Base-by-base conservation (phyloP, 2,888 invertebrate species). In the Tridacna crocea region DNA sequence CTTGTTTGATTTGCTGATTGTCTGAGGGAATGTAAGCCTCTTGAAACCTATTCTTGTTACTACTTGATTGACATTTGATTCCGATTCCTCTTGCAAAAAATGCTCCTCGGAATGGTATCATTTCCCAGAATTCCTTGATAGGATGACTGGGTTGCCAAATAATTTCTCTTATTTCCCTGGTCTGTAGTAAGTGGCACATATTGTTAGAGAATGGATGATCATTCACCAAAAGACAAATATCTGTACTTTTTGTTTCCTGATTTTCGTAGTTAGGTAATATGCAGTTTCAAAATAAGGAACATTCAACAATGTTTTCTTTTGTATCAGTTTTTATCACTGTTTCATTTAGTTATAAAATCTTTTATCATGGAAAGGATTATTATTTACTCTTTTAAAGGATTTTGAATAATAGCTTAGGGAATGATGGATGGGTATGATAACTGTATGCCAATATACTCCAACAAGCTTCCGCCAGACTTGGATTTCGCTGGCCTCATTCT, bases 371-470 rank as follows among this genome's bases (percentile, higher is more conserved):
- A 36, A 36, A 36, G 36, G 36, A 36, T 36, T 36, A 36, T 36
- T 36, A 36, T 36, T 36, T 36, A 36, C 36, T 36, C 8, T 36
- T 36, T 82, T 82, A 82, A 79, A 82, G 65, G 76, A 65, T 79
- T 82, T 77, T 78, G 78, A 79, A 80, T 80, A 80, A 77, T 80
- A 80, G 65, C 77, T 66, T 66, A 55, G 55, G 73, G 48, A 74
- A 36, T 81, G 81, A 81, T 81, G 68, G 81, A 81, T 81, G 60
- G 60, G 60, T 17, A n/a, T 74, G 77, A 77, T 81, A 73, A 80
- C 74, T 81, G 58, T 68, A 77, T 77, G 77, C 74, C 77, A 73
- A 74, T 81, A 81, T 74, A 77, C 77, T 74, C 74, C 58, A 68
- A 55, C 77, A 77, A 81, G 77, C 75, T 77, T 81, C 81, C 81